Evolutionary conservation across 2,113 vertebrate genomes (phyloP).

Genomic region (Hippocampus mohnikei): DNA sequence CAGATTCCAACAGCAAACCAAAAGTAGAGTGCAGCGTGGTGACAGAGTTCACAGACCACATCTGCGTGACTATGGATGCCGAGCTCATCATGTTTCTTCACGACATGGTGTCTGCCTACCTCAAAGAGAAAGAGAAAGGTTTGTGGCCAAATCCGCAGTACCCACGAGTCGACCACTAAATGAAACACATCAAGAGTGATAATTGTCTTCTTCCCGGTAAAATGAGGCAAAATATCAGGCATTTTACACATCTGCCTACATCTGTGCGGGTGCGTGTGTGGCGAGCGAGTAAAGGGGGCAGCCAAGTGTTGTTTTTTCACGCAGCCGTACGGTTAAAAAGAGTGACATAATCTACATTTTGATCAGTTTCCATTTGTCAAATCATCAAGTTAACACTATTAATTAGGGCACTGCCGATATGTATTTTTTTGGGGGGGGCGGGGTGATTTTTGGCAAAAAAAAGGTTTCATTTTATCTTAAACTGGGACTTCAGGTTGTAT

Average conservation of each 20-base stretch:
- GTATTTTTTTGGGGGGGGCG: no score
- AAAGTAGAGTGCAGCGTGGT: conserved; percentile 98
- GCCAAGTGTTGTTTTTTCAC: conserved; percentile 41
- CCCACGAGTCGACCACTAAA: not conserved
- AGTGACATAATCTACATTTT: conserved; percentile 5
- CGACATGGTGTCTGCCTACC: conserved; percentile 94
- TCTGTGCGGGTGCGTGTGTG: conserved; percentile 13
- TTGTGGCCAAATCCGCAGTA: not conserved
- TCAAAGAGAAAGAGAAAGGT: conserved; percentile 99
- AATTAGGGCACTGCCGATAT: no score
- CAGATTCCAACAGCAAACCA: conserved; percentile 87
- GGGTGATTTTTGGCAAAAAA: no score
- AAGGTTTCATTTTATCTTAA: no score
- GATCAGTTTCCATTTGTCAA: not conserved
- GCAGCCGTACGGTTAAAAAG: conserved; percentile 34
- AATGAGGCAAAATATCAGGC: conserved; percentile 1
- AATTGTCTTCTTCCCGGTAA: not conserved
- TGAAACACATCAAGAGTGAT: not conserved
- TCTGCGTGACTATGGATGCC: conserved; percentile 99
- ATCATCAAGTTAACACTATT: conserved; percentile 23
- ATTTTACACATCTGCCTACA: not conserved
- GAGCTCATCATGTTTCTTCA: conserved; percentile 99
- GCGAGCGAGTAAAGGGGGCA: conserved; percentile 5
- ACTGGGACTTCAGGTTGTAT: no score
- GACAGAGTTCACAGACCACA: conserved; percentile 98